A percentile compares a stretch with the other conserved stretches of the same genome.
phyloP scores from a whole-genome alignment of 2,888 invertebrate genomes.

The Atrina japonica region DNA sequence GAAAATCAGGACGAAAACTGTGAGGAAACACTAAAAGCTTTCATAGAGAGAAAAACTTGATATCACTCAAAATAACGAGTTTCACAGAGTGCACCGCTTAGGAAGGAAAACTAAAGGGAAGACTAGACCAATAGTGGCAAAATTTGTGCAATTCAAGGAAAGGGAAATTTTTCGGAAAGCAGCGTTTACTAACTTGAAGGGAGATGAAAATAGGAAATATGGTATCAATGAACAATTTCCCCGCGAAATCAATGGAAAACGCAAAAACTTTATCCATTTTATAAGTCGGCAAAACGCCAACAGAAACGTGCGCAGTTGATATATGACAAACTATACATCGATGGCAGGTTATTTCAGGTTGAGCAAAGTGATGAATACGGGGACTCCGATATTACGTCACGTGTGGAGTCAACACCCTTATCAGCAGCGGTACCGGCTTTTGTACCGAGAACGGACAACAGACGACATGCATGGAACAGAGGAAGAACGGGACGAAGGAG shows the following conservation, averaged over 20 bases:
- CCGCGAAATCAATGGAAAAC: conserved; percentile 11
- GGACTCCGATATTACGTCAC: neutral
- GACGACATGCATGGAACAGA: neutral
- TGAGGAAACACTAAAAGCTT: neutral
- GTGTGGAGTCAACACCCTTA: too few relatives aligned
- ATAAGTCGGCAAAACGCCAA: too few relatives aligned
- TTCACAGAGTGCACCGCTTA: conserved; percentile 21
- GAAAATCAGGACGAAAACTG: conserved; percentile 10
- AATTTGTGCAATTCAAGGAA: too few relatives aligned
- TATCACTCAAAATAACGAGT: neutral
- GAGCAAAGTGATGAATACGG: neutral
- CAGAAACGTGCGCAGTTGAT: too few relatives aligned
- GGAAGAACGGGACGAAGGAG: neutral
- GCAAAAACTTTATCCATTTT: too few relatives aligned
- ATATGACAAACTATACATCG: conserved; percentile 5
- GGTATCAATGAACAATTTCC: conserved; percentile 18
- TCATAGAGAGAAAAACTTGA: conserved; percentile 9
- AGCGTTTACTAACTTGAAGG: conserved; percentile 3
- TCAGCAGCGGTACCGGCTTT: neutral
- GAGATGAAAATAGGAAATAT: conserved; percentile 18
- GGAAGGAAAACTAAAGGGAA: conserved; percentile 2
- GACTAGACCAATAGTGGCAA: too few relatives aligned
- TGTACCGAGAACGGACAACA: neutral
- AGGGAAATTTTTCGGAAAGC: conserved; percentile 13
- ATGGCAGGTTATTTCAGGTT: neutral